Evolutionary conservation across 2,113 vertebrate species (phyloP), one percentile per base, ranked within the genome.

Genomic region (Myrmophylax atrothorax): DNA sequence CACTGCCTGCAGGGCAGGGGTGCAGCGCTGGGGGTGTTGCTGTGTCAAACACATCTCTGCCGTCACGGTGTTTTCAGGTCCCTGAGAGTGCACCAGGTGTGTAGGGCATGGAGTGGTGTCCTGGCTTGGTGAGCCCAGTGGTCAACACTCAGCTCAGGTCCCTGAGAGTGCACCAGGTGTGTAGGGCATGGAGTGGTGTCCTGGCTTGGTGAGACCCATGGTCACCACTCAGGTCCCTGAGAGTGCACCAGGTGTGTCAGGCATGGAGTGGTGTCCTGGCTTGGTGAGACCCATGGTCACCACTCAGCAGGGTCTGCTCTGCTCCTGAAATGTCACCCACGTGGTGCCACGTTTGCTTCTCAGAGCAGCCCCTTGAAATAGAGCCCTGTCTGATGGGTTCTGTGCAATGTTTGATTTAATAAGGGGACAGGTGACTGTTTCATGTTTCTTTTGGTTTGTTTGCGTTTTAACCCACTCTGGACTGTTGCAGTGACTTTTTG

Each of bases 21-120:
- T 20, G 49, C 38, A n/a, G 23, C 50, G 38, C 25, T 35, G 37
- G n/a, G 44, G 7, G 14, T 0, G 1, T 25, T 50, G 6, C 1
- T 16, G 0, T 26, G 5, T 59, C 18, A 8, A 20, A 29, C 53
- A 31, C 38, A 8, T 35, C 15, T 47, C 17, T 35, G 28, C 52
- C 35, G 53, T 37, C 22, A 10, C 0, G 3, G 7, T 52, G n/a
- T 52, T 80, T 68, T 40, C 13, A 24, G 55, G 28, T 52, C 50
- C 9, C 50, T 9, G 16, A 17, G 28, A 16, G 26, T 26, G 26
- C 50, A 52, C 26, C 13, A 24, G 53, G 28, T 52, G 28, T 35
- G 19, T 31, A n/a, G 25, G 40, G 33, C 29, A 4, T 7, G 20
- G 56, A 33, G 24, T 0, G 3, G 22, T 42, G 29, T 15, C n/a